Evolutionary conservation across 2,888 invertebrate species (phyloP).

Genomic region (Sceliomorpha sp.): DNA sequence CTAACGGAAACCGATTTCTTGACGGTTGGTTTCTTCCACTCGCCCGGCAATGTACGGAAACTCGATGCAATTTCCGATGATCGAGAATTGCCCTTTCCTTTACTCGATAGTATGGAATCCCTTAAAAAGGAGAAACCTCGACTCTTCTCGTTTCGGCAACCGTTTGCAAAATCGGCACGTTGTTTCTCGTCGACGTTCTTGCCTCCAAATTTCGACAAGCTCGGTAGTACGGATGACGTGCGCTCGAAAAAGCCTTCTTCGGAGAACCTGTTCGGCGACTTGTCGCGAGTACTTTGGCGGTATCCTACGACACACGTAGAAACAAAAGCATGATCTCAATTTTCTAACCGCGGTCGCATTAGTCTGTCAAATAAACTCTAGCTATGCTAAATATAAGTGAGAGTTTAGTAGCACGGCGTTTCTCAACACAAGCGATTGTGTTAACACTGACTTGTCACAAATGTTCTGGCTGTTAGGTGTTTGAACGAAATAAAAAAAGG

Average conservation of each 20-base stretch:
- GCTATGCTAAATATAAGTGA: slow-evolving; percentile 13
- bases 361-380: slow-evolving; percentile 14
- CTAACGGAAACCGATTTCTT: slow-evolving; percentile 78
- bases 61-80: slow-evolving; percentile 23
- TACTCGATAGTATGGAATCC: slow-evolving; percentile 29
- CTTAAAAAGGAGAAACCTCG: slow-evolving; percentile 37
- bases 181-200: too few relatives aligned
- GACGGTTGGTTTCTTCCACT: slow-evolving; percentile 53
- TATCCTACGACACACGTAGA: slow-evolving; percentile 24
- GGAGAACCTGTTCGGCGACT: slow-evolving; percentile 21
- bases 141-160: slow-evolving; percentile 13
- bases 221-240: slow-evolving; percentile 34
- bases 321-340: slow-evolving; percentile 23
- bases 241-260: too few relatives aligned
- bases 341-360: slow-evolving; percentile 1
- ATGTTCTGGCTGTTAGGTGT: too few relatives aligned
- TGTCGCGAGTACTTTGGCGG: slow-evolving; percentile 27
- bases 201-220: too few relatives aligned
- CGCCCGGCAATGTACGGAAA: slow-evolving; percentile 3
- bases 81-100: slow-evolving; percentile 10
- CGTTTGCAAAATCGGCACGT: slow-evolving; percentile 1
- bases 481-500: too few relatives aligned
- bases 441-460: too few relatives aligned
- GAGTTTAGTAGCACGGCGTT: slow-evolving; percentile 5
- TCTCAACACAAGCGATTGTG: slow-evolving; percentile 2